Evolutionary conservation across 2,888 invertebrate species (phyloP).

Genomic region (Hypomecis punctinalis): DNA sequence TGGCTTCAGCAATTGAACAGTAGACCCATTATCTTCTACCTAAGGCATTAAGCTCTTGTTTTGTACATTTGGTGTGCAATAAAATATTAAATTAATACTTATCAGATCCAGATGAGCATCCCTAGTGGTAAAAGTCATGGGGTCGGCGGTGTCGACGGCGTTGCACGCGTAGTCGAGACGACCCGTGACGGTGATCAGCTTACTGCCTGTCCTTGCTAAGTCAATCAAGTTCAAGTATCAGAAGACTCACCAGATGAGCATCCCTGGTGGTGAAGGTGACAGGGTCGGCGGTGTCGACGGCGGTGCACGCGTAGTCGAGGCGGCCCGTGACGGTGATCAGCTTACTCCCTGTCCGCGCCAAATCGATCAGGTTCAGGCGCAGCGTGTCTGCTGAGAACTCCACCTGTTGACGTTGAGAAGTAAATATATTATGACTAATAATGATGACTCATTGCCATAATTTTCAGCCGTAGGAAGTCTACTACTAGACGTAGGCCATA

Average conservation of each 20-base stretch:
- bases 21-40: no score
- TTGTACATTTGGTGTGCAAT: no score
- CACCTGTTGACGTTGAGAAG: constrained; percentile 86
- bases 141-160: constrained; percentile 93
- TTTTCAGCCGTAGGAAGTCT: no score
- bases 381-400: constrained; percentile 96
- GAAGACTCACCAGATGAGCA: constrained; percentile 92
- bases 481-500: no score
- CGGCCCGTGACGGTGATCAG: constrained; percentile 93
- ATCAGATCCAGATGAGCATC: constrained; percentile 97
- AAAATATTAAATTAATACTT: no score
- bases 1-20: no score
- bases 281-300: constrained; percentile 94
- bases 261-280: constrained; percentile 96
- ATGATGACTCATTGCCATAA: neutral
- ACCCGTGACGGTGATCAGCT: constrained; percentile 92
- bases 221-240: neutral
- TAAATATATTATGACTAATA: neutral
- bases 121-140: constrained; percentile 95
- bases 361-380: constrained; percentile 93
- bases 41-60: no score
- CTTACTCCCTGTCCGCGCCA: constrained; percentile 93
- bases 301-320: constrained; percentile 94
- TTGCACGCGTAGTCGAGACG: constrained; percentile 94
- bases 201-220: constrained; percentile 92